Conservation (phyloP, 2,113 vertebrate genomes). For the Nothobranchius furzeri region DNA sequence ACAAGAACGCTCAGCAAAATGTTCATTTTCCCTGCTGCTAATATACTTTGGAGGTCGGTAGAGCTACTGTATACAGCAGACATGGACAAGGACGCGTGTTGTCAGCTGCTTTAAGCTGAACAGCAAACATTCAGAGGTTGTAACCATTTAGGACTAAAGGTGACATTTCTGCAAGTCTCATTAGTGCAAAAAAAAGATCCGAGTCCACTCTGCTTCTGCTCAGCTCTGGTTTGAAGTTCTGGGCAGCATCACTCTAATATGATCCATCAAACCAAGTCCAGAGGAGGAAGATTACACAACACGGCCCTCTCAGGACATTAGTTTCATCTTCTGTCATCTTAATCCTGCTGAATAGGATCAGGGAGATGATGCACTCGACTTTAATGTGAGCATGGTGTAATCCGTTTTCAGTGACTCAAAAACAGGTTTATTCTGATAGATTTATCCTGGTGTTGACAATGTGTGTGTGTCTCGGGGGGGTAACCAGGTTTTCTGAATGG, state of each 20-base stretch:
- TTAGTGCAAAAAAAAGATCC: background rate
- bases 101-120: conserved; percentile 20
- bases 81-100: conserved; percentile 9
- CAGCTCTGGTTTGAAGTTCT: conserved; percentile 20
- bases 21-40: conserved; percentile 27
- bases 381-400: conserved; percentile 43
- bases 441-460: conserved; percentile 30
- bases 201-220: conserved; percentile 15
- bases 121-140: conserved; percentile 3
- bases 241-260: conserved; percentile 22
- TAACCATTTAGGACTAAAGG: background rate
- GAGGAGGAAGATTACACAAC: conserved; percentile 35
- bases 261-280: conserved; percentile 31
- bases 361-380: conserved; percentile 16
- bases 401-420: conserved; percentile 37
- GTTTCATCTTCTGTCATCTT: conserved; percentile 34
- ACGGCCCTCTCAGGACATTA: conserved; percentile 35
- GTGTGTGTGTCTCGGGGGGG: background rate
- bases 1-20: conserved; percentile 10
- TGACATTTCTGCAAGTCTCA: too few relatives aligned
- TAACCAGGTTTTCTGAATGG: conserved; percentile 57
- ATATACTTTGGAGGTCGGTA: conserved; percentile 25
- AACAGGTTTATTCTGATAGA: conserved; percentile 50
- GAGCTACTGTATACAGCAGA: conserved; percentile 1
- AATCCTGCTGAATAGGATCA: conserved; percentile 26